Base-by-base conservation (phyloP, 2,888 invertebrate genomes). In the Suillia variegata region DNA sequence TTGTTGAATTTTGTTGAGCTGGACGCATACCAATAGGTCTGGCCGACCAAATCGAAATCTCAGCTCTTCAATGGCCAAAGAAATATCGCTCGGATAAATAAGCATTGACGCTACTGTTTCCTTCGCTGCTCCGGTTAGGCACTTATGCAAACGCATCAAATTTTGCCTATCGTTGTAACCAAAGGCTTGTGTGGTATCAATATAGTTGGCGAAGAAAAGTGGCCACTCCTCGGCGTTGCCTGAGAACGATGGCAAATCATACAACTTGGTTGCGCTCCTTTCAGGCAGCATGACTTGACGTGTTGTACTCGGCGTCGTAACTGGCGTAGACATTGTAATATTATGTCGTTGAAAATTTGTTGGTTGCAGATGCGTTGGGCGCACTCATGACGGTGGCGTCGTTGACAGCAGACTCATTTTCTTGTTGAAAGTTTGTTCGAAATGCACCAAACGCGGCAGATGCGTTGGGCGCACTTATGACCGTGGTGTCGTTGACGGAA, bases 181-280 rank as follows among this genome's bases (percentile, higher is more conserved):
- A 13, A 62, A 62, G 10, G 45, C 5, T 49, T 8, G 6, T 61
- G 10, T 62, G 59, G 62, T 34, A 10, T 62, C 56, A n/a, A 54
- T 47, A 51, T 31, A 64, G 12, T 60, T 60, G 26, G 47, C 54
- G 2, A 49, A 17, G n/a, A 60, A 62, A 17, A 62, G 18, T 5
- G 62, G 60, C 62, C 62, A 63, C n/a, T 63, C 62, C 13, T 65
- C 60, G 2, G 56, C 24, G 2, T 59, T 59, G 1, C 62, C 62
- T 4, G 33, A 56, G 47, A 63, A 63, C 17, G 56, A 24, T 54
- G 63, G 62, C 38, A 63, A 51, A 21, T 59, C 58, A 22, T 62
- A 51, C 3, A 65, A 34, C 24, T 57, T 59, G n/a, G n/a, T 38
- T 10, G 17, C 15, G 8, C 13, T 3, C 24, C 17, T n/a, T 15